Evolutionary conservation across 2,888 invertebrate genomes (phyloP), one percentile per base, ranked within the genome.

Genomic region (Eulithis prunata): DNA sequence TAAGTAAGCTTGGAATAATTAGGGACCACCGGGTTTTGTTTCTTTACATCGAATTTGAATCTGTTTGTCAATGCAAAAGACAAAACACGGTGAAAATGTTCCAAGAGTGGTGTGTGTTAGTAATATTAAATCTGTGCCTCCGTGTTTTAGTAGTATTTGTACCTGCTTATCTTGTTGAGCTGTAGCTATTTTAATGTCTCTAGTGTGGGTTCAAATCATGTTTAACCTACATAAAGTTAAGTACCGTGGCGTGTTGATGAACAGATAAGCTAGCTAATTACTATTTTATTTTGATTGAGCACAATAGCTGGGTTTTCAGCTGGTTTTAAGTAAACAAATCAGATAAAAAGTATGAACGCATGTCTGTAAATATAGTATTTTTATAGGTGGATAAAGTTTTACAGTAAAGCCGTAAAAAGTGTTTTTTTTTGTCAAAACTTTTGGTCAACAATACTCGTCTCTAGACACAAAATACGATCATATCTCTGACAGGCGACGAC

Each of bases 231-330:
- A 55, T 62, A 38, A 46, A 60, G 51, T 54, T 66, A 57, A 28
- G 55, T 53, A 61, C 60, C 41, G 56, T 64, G 21, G 64, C 63
- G 62, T 64, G 66, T 46, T 62, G 66, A 66, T 66, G 21, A 58
- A 21, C 47, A 51, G 68, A 68, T 61, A 51, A 57, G 51, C 51
- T 55, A 57, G 51, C 54, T 57, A 52, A 54, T 62, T 62, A 57
- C 57, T 51, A 38, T 58, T 64, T 59, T 43, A 64, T 56, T 62
- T 56, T 53, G 56, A 57, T 61, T 57, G 2, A 56, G 51, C 49
- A 28, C n/a, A 45, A 45, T 28, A 49, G 12, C 0, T 21, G 21
- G 21, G 21, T 38, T 38, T 38, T 38, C 38, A 38, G 41, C 8
- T 32, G 10, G 41, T 41, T 41, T 8, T 41, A 2, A 41, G 10